Conservation (phyloP, 1,140 invertebrate genomes). For the Aporrectodea caliginosa region DNA sequence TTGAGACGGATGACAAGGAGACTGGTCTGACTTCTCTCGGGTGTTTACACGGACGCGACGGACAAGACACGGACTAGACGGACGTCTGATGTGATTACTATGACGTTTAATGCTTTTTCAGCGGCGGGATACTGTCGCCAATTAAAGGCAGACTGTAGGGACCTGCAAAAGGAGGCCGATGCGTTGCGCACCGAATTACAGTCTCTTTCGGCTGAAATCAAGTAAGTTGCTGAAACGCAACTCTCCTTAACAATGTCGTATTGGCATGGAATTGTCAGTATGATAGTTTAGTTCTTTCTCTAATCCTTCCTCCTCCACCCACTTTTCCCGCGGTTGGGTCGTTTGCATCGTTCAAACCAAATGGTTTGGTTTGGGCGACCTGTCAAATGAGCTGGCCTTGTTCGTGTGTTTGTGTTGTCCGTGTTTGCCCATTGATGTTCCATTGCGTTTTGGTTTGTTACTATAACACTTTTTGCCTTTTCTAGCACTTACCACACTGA, state of each 20-base stretch:
- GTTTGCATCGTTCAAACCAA: background rate
- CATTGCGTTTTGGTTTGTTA: background rate
- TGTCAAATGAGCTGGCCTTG: background rate
- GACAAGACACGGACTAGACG: background rate
- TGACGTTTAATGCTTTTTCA: slow-evolving; percentile 3
- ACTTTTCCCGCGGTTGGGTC: background rate
- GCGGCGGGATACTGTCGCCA: slow-evolving; percentile 1
- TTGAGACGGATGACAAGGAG: background rate
- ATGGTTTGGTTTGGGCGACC: background rate
- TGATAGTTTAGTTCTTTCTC: slow-evolving; percentile 3
- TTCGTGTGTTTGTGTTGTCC: background rate
- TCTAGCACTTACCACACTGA: background rate
- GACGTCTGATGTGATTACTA: background rate
- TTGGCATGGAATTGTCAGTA: slow-evolving; percentile 2
- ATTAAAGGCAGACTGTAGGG: slow-evolving; percentile 2
- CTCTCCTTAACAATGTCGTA: background rate
- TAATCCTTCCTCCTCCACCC: background rate
- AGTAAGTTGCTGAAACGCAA: background rate
- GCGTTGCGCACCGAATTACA: background rate
- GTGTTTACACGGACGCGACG: background rate
- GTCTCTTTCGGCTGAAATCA: background rate
- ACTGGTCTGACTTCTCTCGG: background rate
- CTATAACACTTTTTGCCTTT: background rate
- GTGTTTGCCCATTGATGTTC: background rate
- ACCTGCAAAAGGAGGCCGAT: background rate